Evolutionary conservation across 1,140 invertebrate species (phyloP).

Genomic region (Ceratosolen fusciceps): DNA sequence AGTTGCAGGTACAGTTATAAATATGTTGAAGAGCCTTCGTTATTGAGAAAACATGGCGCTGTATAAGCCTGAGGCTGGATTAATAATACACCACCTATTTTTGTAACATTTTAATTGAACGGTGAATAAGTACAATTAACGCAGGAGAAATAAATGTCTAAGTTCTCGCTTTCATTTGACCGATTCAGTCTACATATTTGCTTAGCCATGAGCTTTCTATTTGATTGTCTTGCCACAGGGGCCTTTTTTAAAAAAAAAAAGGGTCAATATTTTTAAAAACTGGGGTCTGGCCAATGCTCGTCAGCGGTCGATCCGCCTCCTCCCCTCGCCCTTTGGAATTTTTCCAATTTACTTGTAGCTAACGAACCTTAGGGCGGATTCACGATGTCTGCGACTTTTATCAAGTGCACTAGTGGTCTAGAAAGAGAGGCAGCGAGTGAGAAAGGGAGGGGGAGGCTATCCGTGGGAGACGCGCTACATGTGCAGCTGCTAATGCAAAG

Average conservation of each 20-base stretch:
- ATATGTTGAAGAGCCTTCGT: too few relatives aligned
- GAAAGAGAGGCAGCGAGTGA: background rate
- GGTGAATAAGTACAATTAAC: background rate
- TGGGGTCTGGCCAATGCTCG: background rate
- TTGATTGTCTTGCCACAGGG: background rate
- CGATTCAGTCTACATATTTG: background rate
- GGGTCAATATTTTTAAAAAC: background rate
- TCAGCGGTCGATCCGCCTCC: background rate
- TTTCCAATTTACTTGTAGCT: background rate
- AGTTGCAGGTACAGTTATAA: background rate
- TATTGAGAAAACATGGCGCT: too few relatives aligned
- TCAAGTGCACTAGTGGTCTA: background rate
- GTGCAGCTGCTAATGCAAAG: background rate
- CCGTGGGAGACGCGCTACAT: background rate
- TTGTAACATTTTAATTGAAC: background rate
- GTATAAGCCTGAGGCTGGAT: too few relatives aligned
- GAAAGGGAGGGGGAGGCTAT: background rate
- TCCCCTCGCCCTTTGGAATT: background rate
- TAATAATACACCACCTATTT: background rate
- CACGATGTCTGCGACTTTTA: background rate
- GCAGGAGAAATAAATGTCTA: background rate
- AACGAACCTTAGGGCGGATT: background rate
- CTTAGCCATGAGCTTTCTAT: background rate
- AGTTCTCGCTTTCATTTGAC: background rate
- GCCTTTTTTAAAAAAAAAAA: background rate